phyloP scores from a whole-genome alignment of 2,888 invertebrate genomes.

The Diachrysia chrysitis region DNA sequence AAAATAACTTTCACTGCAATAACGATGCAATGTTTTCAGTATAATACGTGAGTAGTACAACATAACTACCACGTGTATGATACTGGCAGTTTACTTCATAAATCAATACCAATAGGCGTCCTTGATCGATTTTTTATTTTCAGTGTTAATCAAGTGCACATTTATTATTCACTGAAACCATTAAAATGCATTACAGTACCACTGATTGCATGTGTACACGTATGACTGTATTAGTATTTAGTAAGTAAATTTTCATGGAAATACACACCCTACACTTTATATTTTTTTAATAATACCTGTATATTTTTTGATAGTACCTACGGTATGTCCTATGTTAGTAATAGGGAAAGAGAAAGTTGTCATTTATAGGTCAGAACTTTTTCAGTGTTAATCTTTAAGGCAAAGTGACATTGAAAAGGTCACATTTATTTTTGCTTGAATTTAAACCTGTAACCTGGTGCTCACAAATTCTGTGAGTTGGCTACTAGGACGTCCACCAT shows the following conservation, averaged over 20 bases:
- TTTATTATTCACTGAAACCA: conserved; percentile 7
- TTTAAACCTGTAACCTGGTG: neutral
- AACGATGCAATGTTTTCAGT: neutral
- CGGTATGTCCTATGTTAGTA: neutral
- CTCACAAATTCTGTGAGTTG: neutral
- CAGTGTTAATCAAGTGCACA: conserved; percentile 25
- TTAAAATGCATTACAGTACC: neutral
- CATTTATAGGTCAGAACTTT: neutral
- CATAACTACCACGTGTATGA: conserved; percentile 18
- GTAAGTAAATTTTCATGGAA: neutral
- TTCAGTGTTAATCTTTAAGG: neutral
- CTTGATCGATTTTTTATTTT: conserved; percentile 60
- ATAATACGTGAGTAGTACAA: neutral
- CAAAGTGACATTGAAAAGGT: conserved; percentile 1
- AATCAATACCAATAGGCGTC: conserved; percentile 51
- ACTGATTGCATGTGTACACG: conserved; percentile 1
- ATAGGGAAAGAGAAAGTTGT: neutral
- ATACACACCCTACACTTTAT: neutral
- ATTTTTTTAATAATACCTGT: neutral
- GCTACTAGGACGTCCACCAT: neutral
- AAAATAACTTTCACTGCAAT: neutral
- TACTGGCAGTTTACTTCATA: conserved; percentile 34
- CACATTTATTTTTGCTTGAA: neutral
- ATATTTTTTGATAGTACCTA: neutral
- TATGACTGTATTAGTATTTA: neutral